phyloP scores from a whole-genome alignment of 2,888 invertebrate genomes.

The Achlya flavicornis region DNA sequence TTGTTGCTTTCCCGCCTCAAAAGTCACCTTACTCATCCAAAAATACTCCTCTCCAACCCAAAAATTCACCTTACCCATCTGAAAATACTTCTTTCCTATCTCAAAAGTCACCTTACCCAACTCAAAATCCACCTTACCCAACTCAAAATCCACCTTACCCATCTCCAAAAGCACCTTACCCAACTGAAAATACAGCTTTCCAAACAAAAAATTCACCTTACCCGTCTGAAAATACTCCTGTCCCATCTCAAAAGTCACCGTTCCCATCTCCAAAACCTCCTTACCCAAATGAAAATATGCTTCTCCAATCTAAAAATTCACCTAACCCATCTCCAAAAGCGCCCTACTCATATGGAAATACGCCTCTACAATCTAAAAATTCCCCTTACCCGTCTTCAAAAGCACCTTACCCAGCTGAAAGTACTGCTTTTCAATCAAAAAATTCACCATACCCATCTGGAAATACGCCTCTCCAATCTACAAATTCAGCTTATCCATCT shows the following conservation, averaged over 20 bases:
- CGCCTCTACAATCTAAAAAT: not conserved
- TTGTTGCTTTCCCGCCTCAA: not conserved
- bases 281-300: no score
- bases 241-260: not conserved
- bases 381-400: not conserved
- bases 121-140: not conserved
- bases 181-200: not conserved
- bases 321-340: not conserved
- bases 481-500: not conserved
- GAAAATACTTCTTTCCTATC: not conserved
- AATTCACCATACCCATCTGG: not conserved
- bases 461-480: not conserved
- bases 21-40: constrained; percentile 13
- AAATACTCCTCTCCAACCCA: not conserved
- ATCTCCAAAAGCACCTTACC: no score
- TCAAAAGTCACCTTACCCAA: constrained; percentile 14
- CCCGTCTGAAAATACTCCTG: not conserved
- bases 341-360: no score
- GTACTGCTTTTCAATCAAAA: not conserved
- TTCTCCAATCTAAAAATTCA: no score
- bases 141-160: not conserved
- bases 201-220: not conserved
- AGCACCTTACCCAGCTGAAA: no score
- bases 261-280: not conserved
- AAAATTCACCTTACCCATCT: constrained; percentile 15